Evolutionary conservation across 2,888 invertebrate species (phyloP).

Genomic region (Oasisia sp.): DNA sequence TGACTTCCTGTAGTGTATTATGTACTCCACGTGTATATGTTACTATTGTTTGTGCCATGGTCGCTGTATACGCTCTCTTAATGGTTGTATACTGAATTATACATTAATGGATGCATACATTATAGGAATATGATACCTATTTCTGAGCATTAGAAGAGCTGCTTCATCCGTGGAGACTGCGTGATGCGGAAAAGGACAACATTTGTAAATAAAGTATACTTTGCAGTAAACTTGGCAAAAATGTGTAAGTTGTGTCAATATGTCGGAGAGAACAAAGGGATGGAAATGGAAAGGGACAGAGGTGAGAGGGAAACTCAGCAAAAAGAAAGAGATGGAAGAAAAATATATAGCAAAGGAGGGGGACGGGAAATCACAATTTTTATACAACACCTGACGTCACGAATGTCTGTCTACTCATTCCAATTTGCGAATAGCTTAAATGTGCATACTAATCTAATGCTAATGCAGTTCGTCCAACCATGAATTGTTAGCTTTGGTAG

Average conservation of each 20-base stretch:
- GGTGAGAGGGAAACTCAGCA: too few species aligned
- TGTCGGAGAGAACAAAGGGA: not conserved
- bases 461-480: too few species aligned
- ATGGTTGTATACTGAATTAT: not conserved
- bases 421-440: too few species aligned
- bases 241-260: not conserved
- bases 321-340: too few species aligned
- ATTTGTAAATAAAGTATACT: not conserved
- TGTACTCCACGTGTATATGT: not conserved
- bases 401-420: too few species aligned
- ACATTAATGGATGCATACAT: too few species aligned
- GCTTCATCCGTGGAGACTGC: not conserved
- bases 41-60: not conserved
- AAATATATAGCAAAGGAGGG: too few species aligned
- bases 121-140: not conserved
- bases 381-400: too few species aligned
- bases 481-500: too few species aligned
- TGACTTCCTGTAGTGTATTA: not conserved
- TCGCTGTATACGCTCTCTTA: not conserved
- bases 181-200: not conserved
- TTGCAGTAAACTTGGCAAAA: not conserved
- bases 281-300: not conserved
- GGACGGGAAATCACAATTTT: too few species aligned
- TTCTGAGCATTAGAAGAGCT: not conserved
- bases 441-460: too few species aligned